Evolutionary conservation across 2,888 invertebrate species (phyloP).

Genomic region (Entomobrya proxima): DNA sequence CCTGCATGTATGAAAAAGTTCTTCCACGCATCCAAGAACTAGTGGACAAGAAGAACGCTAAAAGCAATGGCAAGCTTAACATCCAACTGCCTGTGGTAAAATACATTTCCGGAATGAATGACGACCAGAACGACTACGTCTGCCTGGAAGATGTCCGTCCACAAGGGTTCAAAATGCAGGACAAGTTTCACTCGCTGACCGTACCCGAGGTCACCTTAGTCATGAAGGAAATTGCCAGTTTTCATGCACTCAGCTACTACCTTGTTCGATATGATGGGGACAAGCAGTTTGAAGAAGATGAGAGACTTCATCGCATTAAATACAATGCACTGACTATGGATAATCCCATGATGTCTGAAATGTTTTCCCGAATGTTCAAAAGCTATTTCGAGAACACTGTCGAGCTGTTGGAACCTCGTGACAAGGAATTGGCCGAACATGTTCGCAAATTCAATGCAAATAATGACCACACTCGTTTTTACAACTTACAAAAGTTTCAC

Average conservation of each 20-base stretch:
- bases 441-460: neutral
- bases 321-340: neutral
- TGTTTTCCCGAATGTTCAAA: constrained; percentile 12
- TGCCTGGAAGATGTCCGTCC: constrained; percentile 66
- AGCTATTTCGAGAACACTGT: neutral
- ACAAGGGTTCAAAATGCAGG: constrained; percentile 63
- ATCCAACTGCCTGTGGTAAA: constrained; percentile 10
- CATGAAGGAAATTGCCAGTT: constrained; percentile 40
- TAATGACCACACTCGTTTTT: neutral
- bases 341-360: neutral
- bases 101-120: constrained; percentile 46
- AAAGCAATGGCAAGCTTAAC: neutral
- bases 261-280: constrained; percentile 47
- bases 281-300: constrained; percentile 10
- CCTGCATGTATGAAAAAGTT: constrained; percentile 53
- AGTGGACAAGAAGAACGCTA: no score
- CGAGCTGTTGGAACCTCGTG: constrained; percentile 17
- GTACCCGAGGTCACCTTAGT: constrained; percentile 26
- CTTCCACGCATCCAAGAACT: constrained; percentile 28
- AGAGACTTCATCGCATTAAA: neutral
- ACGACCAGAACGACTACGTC: constrained; percentile 57
- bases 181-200: constrained; percentile 41
- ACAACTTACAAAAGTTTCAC: neutral
- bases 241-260: constrained; percentile 49
- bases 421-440: constrained; percentile 34